Percentiles rank a stretch among this genome's conserved stretches.
Conservation (phyloP, 2,888 invertebrate genomes). For the Galerucella calmariensis region DNA sequence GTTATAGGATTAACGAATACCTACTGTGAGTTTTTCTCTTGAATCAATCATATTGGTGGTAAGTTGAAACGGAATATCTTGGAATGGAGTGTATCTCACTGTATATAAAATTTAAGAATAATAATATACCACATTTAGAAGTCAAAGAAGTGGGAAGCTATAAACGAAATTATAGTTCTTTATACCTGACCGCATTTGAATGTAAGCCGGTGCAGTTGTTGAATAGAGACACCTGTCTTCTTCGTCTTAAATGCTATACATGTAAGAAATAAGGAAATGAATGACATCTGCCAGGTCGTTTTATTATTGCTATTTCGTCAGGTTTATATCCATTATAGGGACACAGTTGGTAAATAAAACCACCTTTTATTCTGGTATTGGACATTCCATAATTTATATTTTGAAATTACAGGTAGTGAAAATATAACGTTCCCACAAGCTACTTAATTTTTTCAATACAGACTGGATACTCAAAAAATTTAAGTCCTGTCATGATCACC, state of each 20-base stretch:
- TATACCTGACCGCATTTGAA: neutral
- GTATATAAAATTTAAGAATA: too few relatives aligned
- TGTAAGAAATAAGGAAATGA: neutral
- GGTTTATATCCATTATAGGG: neutral
- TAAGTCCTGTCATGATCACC: too few relatives aligned
- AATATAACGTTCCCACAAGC: too few relatives aligned
- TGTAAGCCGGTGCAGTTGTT: neutral
- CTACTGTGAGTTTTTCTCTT: too few relatives aligned
- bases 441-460: too few relatives aligned
- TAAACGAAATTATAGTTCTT: neutral
- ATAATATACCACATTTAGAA: too few relatives aligned
- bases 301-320: neutral
- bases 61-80: too few relatives aligned
- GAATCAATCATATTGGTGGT: too few relatives aligned
- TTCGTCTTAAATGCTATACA: neutral
- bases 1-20: too few relatives aligned
- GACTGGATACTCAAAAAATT: too few relatives aligned
- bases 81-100: too few relatives aligned
- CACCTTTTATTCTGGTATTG: neutral
- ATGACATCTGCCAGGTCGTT: neutral
- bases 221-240: neutral
- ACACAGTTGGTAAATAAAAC: neutral
- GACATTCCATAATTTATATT: neutral
- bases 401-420: too few relatives aligned
- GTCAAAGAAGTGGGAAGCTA: neutral